Percentiles rank a stretch among this genome's conserved stretches.
Evolutionary conservation across 2,888 invertebrate genomes (phyloP).

Genomic region (Crematogaster levior): DNA sequence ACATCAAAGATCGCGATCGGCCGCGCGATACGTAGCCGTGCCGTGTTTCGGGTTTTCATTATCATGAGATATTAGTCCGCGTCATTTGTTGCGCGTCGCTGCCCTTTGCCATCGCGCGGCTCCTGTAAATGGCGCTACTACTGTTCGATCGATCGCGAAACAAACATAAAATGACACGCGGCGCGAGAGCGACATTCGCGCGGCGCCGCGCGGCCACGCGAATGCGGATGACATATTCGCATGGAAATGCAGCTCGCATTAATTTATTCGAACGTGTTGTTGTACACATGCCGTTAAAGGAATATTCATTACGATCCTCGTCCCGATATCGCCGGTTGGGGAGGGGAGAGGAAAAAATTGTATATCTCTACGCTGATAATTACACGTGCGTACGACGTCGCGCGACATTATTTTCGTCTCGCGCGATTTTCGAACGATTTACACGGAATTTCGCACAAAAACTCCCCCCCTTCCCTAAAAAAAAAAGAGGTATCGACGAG

Average conservation of each 20-base stretch:
- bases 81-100: constrained; percentile 40
- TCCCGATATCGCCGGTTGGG: background rate
- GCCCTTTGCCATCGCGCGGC: constrained; percentile 42
- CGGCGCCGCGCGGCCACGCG: constrained; percentile 31
- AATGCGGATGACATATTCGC: constrained; percentile 54
- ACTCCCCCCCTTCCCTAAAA: too few species aligned
- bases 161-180: constrained; percentile 55
- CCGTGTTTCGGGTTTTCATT: constrained; percentile 42
- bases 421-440: constrained; percentile 30
- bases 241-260: constrained; percentile 48
- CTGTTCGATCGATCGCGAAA: constrained; percentile 56
- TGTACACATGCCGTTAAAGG: constrained; percentile 47
- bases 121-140: constrained; percentile 44
- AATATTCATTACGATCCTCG: constrained; percentile 48
- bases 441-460: background rate
- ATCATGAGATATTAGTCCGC: constrained; percentile 49
- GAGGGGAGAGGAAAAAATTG: background rate
- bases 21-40: constrained; percentile 2
- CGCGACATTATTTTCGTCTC: constrained; percentile 3
- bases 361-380: constrained; percentile 4
- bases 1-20: constrained; percentile 46
- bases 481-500: constrained; percentile 7
- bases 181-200: constrained; percentile 49
- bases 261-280: constrained; percentile 46
- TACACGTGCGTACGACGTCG: background rate